A percentile compares a stretch with the other conserved stretches of the same genome.
These are phyloP conservation scores for Listronotus oregonensis DNA, from an alignment of 1,140 invertebrate genomes.

Conservation along the genomic window DNA sequence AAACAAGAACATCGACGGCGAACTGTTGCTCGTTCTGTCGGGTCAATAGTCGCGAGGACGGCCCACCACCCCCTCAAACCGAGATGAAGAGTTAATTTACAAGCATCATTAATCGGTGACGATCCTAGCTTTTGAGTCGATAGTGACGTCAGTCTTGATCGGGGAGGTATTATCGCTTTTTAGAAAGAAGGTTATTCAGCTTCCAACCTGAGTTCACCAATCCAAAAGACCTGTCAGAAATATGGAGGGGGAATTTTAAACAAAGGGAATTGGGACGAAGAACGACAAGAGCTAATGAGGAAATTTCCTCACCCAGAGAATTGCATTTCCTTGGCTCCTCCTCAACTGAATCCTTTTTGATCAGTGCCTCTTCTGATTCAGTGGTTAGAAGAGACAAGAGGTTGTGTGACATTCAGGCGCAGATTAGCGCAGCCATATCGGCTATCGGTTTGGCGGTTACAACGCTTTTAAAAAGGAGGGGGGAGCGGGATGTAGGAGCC, in stretches of 20 bases:
- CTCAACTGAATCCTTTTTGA: conserved; percentile 4
- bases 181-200: too few species aligned
- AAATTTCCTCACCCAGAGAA: conserved; percentile 5
- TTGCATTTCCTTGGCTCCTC: neutral
- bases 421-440: conserved; percentile 1
- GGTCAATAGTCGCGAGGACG: too few species aligned
- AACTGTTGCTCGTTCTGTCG: too few species aligned
- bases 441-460: conserved; percentile 3
- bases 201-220: neutral
- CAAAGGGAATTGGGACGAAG: neutral
- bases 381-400: neutral
- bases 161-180: too few species aligned
- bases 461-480: neutral
- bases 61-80: too few species aligned
- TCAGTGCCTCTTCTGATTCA: neutral
- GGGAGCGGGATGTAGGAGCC: too few species aligned
- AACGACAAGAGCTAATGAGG: neutral
- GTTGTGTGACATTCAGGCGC: neutral
- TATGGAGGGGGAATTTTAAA: conserved; percentile 5
- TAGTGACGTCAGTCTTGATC: too few species aligned
- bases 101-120: too few species aligned
- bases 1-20: too few species aligned
- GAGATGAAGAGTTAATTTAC: too few species aligned
- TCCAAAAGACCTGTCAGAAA: neutral
- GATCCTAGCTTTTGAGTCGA: too few species aligned